phyloP scores from a whole-genome alignment of 2,888 invertebrate species.

The Drosophila longiperda region DNA sequence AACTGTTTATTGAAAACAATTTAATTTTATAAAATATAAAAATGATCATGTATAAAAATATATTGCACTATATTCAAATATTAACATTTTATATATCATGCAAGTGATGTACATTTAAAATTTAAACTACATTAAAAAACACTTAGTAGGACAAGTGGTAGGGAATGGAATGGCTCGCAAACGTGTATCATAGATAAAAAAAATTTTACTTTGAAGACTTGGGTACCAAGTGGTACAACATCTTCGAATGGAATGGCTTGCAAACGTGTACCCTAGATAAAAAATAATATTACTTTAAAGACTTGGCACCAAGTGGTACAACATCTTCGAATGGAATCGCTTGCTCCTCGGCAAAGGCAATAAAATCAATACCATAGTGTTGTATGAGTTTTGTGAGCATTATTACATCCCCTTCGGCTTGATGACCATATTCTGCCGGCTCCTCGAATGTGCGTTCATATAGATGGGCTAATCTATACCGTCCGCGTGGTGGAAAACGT shows the following conservation, averaged over 20 bases:
- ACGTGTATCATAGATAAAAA: neutral
- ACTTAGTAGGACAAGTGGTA: neutral
- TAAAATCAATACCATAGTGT: constrained; percentile 86
- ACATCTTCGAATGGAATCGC: constrained; percentile 74
- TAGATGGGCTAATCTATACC: constrained; percentile 86
- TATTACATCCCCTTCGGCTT: constrained; percentile 89
- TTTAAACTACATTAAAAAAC: neutral
- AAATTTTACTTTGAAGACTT: neutral
- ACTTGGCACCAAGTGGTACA: constrained; percentile 44
- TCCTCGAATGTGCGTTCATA: constrained; percentile 86
- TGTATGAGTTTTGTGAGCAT: constrained; percentile 88
- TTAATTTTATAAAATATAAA: neutral
- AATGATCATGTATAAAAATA: neutral
- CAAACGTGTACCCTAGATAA: constrained; percentile 1
- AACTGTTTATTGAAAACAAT: neutral
- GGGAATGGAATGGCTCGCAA: constrained; percentile 5
- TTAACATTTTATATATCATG: neutral
- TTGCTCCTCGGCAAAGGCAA: constrained; percentile 85
- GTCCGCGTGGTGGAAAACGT: constrained; percentile 74
- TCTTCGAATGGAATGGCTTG: constrained; percentile 2
- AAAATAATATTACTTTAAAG: neutral
- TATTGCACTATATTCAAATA: neutral
- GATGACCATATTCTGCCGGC: constrained; percentile 86
- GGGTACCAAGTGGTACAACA: no score
- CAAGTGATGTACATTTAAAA: neutral